These are phyloP conservation scores for Cydia amplana DNA, from an alignment of 1,140 invertebrate genomes.

Conservation along the genomic window DNA sequence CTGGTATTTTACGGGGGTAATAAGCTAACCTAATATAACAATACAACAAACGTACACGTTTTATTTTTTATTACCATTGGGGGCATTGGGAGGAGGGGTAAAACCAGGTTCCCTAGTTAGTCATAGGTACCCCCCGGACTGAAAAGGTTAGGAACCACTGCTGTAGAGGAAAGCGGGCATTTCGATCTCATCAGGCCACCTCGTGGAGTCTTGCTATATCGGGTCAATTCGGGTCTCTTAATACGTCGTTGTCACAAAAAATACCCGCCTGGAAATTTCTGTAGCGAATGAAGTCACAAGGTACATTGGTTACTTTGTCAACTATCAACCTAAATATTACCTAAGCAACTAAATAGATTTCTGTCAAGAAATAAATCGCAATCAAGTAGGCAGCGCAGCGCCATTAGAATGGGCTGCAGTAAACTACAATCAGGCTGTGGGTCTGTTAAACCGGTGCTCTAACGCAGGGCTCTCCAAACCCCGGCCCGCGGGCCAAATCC, in stretches of 20 bases:
- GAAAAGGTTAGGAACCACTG: too few relatives aligned
- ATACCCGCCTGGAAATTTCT: neutral
- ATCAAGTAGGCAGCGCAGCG: neutral
- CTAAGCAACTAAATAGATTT: neutral
- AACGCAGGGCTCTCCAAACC: too few relatives aligned
- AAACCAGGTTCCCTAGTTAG: too few relatives aligned
- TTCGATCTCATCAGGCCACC: neutral
- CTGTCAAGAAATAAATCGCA: slow-evolving; percentile 28
- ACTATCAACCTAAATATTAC: neutral
- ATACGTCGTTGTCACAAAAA: neutral
- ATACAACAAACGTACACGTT: too few relatives aligned
- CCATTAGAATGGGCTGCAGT: slow-evolving; percentile 20
- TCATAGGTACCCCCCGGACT: too few relatives aligned
- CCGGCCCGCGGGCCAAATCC: too few relatives aligned
- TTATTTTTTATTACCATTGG: too few relatives aligned
- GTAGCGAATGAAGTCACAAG: neutral
- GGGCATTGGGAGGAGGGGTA: too few relatives aligned
- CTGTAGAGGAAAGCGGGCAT: too few relatives aligned
- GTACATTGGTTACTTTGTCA: neutral
- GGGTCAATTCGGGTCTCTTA: too few relatives aligned
- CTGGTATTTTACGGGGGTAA: too few relatives aligned
- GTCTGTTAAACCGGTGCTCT: neutral
- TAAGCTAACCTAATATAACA: too few relatives aligned
- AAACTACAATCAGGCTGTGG: slow-evolving; percentile 25
- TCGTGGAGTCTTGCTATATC: neutral